A percentile compares a stretch with the other conserved stretches of the same genome.
These are phyloP conservation scores for Caenorhabditis virilis DNA, from an alignment of 2,888 invertebrate genomes.

Conservation along the genomic window DNA sequence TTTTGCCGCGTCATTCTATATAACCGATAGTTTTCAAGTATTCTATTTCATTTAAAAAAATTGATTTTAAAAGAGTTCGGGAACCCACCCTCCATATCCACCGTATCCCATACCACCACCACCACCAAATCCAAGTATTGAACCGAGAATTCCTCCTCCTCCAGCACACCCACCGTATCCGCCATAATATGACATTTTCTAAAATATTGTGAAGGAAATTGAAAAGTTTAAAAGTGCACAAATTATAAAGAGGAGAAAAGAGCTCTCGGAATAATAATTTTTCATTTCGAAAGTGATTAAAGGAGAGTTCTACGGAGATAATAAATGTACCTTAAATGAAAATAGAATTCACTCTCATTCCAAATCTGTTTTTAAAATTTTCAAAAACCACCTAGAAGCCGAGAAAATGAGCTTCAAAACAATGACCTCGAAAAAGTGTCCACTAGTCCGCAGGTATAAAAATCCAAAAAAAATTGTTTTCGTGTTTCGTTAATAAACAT, in stretches of 20 bases:
- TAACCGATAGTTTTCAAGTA: not conserved
- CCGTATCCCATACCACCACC: slow-evolving; percentile 30
- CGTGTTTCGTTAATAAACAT: too few relatives aligned
- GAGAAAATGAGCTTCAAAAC: too few relatives aligned
- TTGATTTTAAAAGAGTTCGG: not conserved
- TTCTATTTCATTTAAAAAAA: not conserved
- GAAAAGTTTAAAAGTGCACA: not conserved
- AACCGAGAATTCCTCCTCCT: slow-evolving; percentile 31
- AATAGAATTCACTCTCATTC: too few relatives aligned
- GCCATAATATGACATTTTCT: slow-evolving; percentile 36
- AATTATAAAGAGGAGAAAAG: not conserved
- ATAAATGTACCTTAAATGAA: too few relatives aligned
- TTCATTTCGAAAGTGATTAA: too few relatives aligned
- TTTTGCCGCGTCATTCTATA: not conserved
- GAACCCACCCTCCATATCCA: slow-evolving; percentile 37
- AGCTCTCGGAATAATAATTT: too few relatives aligned
- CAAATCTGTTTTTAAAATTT: too few relatives aligned
- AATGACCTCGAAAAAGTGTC: too few relatives aligned
- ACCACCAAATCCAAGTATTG: slow-evolving; percentile 39
- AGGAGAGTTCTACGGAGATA: too few relatives aligned
- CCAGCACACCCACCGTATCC: slow-evolving; percentile 39
- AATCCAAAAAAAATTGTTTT: too few relatives aligned
- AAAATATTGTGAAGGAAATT: not conserved
- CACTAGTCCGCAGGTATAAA: too few relatives aligned
- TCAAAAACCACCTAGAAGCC: too few relatives aligned